Base-by-base conservation (phyloP, 2,113 vertebrate genomes). In the Halichoerus grypus region DNA sequence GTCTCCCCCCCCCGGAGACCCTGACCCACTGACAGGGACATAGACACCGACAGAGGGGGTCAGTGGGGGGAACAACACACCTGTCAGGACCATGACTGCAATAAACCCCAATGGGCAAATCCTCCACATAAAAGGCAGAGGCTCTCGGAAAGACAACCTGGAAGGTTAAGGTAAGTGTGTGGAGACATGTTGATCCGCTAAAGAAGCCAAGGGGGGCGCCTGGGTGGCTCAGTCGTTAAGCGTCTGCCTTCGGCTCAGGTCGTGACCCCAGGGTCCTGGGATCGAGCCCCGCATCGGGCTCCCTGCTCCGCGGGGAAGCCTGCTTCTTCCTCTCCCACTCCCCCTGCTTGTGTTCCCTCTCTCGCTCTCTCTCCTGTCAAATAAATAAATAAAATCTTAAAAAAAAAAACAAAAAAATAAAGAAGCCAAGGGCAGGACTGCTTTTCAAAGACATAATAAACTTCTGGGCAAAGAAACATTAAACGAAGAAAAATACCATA, bases 21-120 rank as follows among this genome's bases (percentile, higher is more conserved):
- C 7, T 3, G 15, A 55, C 49, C 72, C 26, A 26, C 31, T 0
- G 0, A 53, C 39, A 80, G 51, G 11, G 42, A 11, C 39, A 57
- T 19, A 36, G 86, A 21, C 63, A 31, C 26, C 3, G 28, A 31
- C 7, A 0, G 1, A 57, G 12, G 71, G 33, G 63, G 24, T 21
- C 18, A 10, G 74, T 9, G 0, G 18, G 39, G 1, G 42, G 9
- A n/a, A 12, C 2, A 0, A 59, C 61, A 24, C 28, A 14, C 4
- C 4, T 0, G 4, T 31, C 49, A 14, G 71, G 24, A 31, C 51
- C 11, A 55, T 0, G 3, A 36, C 3, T 1, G 5, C 57, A 42
- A 7, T 0, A 21, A 36, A 7, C 28, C 15, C 0, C 4, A 11
- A 13, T 0, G 6, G 76, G 22, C 8, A 2, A 74, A 33, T 14